Evolutionary conservation across 2,797 vertebrate genomes (phyloP).

Genomic region (Ciconia nigra): DNA sequence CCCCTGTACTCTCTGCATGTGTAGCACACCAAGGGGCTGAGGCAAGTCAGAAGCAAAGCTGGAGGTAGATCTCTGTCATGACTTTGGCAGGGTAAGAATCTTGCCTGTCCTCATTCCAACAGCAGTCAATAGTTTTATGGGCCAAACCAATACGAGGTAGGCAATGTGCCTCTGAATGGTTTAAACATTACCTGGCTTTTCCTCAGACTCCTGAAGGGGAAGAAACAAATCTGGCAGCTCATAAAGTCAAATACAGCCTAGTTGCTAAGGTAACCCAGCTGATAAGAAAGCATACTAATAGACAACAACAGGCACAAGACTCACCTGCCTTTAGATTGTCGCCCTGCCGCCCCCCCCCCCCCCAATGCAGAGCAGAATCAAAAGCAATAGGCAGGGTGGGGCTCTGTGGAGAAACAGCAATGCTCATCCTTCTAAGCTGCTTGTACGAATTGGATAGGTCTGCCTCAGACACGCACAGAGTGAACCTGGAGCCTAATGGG

Average conservation of each 20-base stretch:
- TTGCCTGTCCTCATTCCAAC: neutral
- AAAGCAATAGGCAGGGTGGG: neutral
- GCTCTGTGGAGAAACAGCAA: neutral
- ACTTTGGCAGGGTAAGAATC: neutral
- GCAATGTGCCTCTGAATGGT: neutral
- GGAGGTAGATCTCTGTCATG: neutral
- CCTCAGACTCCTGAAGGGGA: neutral
- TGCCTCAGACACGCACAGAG: neutral
- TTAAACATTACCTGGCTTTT: slow-evolving; percentile 5
- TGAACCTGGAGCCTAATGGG: neutral
- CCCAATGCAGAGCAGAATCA: neutral
- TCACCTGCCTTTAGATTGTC: neutral
- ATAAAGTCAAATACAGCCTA: neutral
- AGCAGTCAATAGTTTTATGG: neutral
- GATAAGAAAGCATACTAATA: neutral
- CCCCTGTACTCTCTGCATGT: neutral
- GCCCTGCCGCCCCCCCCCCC: no score
- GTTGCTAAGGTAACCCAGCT: slow-evolving; percentile 27
- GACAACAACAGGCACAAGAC: neutral
- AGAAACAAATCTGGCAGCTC: neutral
- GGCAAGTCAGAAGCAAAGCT: neutral
- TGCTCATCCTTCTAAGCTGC: neutral
- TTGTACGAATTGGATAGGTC: neutral
- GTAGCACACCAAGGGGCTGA: neutral
- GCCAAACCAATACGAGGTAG: neutral